Conservation (phyloP, 2,113 vertebrate genomes). For the Myrmecophaga tridactyla region DNA sequence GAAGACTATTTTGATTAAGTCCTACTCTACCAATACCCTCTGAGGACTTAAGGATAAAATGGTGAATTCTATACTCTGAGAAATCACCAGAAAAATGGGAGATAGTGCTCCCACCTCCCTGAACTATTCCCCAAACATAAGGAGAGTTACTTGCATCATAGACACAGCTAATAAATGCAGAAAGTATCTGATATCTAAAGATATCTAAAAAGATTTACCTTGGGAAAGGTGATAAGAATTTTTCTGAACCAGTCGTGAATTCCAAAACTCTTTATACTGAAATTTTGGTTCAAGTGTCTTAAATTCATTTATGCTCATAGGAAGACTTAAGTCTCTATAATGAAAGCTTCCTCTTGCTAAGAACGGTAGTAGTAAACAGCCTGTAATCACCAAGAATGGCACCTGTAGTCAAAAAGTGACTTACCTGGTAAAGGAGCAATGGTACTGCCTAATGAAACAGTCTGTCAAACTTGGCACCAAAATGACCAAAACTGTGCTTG, state of each 20-base stretch:
- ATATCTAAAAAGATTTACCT: slow-evolving; percentile 55
- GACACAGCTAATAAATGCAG: slow-evolving; percentile 49
- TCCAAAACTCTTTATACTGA: background rate
- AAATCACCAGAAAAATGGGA: slow-evolving; percentile 60
- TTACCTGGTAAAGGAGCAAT: background rate
- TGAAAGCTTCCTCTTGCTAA: slow-evolving; percentile 16
- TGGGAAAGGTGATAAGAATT: slow-evolving; percentile 13
- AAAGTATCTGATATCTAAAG: slow-evolving; percentile 33
- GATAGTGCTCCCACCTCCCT: slow-evolving; percentile 8
- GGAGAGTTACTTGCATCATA: slow-evolving; percentile 45
- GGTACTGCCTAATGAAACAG: background rate
- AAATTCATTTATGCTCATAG: background rate
- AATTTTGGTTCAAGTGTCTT: slow-evolving; percentile 32
- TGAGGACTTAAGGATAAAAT: slow-evolving; percentile 58
- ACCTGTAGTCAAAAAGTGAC: background rate
- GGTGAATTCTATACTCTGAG: slow-evolving; percentile 63
- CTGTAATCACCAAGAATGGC: background rate
- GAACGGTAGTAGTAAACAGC: background rate
- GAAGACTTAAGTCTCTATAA: slow-evolving; percentile 29
- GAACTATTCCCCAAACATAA: slow-evolving; percentile 39
- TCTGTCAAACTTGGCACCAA: background rate
- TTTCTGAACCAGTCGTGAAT: slow-evolving; percentile 35
- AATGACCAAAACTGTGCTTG: background rate
- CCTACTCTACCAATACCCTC: slow-evolving; percentile 52
- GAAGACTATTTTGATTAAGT: slow-evolving; percentile 65